Conservation (phyloP, 2,888 invertebrate species). For the Meloe dianella region DNA sequence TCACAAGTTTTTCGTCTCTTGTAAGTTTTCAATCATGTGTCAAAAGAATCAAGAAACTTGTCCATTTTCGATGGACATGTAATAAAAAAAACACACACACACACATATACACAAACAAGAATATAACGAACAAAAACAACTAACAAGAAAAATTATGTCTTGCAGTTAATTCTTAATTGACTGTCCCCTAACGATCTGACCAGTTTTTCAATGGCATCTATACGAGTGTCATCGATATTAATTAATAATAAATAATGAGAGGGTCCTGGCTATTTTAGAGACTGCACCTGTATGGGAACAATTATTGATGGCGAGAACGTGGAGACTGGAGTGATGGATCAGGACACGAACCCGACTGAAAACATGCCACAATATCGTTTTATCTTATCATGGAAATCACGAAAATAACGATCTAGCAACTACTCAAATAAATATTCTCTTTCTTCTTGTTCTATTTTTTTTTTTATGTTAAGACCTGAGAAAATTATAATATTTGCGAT, state of each 20-base stretch:
- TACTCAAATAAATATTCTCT: not conserved
- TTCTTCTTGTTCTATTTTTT: too few species aligned
- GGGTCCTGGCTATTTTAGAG: slow-evolving; percentile 32
- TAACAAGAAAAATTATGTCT: slow-evolving; percentile 39
- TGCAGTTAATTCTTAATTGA: slow-evolving; percentile 57
- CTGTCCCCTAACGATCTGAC: slow-evolving; percentile 49
- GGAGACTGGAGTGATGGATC: slow-evolving; percentile 38
- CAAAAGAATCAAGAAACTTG: slow-evolving; percentile 58
- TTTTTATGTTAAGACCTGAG: not conserved
- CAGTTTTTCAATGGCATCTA: slow-evolving; percentile 47
- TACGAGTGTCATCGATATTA: slow-evolving; percentile 56
- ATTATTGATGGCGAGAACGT: slow-evolving; percentile 41
- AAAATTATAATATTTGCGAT: not conserved
- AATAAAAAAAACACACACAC: not conserved
- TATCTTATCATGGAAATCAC: slow-evolving; percentile 5
- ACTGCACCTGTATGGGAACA: slow-evolving; percentile 37
- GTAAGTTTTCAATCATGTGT: slow-evolving; percentile 47
- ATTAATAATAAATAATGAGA: slow-evolving; percentile 54
- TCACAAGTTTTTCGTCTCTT: not conserved
- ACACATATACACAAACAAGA: not conserved
- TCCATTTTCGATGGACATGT: slow-evolving; percentile 42
- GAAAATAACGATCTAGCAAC: not conserved
- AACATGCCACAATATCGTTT: slow-evolving; percentile 12
- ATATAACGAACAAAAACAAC: slow-evolving; percentile 25
- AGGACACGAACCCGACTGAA: slow-evolving; percentile 16